Conservation (phyloP, 2,888 invertebrate genomes). For the Cosmopolites sordidus region DNA sequence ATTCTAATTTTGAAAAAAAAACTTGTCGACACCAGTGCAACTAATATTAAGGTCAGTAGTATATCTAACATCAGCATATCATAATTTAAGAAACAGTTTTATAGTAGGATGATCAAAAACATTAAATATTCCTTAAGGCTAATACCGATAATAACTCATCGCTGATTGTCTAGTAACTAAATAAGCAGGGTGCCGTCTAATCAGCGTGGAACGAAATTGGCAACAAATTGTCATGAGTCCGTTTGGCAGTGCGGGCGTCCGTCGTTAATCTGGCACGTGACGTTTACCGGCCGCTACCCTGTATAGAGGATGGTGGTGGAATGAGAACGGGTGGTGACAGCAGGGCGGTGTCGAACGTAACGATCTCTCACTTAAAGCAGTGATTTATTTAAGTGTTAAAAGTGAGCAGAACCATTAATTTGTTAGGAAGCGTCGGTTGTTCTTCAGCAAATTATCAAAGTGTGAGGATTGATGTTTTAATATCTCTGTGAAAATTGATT, state of each 20-base stretch:
- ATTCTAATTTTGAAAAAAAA: too few relatives aligned
- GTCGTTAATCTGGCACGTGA: constrained; percentile 14
- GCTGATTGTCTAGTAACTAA: too few relatives aligned
- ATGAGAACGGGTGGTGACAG: background rate
- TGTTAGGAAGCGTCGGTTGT: background rate
- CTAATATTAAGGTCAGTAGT: too few relatives aligned
- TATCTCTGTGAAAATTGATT: too few relatives aligned
- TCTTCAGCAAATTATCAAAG: background rate
- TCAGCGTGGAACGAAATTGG: constrained; percentile 21
- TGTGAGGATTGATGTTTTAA: background rate
- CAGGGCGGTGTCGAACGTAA: constrained; percentile 15
- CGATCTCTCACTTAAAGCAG: constrained; percentile 13
- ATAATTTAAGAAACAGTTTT: too few relatives aligned
- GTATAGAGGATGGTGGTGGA: constrained; percentile 7
- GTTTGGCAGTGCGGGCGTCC: constrained; percentile 6
- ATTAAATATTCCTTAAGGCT: too few relatives aligned
- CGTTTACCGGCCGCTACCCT: constrained; percentile 6
- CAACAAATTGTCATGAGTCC: constrained; percentile 21
- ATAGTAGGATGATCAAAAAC: too few relatives aligned
- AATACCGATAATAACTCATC: too few relatives aligned
- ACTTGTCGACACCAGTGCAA: too few relatives aligned
- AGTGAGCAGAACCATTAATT: constrained; percentile 16
- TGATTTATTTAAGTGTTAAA: constrained; percentile 19
- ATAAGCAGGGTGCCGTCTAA: background rate
- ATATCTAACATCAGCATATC: too few relatives aligned